Base-by-base conservation (phyloP, 2,113 vertebrate species). In the Elephantulus edwardii region DNA sequence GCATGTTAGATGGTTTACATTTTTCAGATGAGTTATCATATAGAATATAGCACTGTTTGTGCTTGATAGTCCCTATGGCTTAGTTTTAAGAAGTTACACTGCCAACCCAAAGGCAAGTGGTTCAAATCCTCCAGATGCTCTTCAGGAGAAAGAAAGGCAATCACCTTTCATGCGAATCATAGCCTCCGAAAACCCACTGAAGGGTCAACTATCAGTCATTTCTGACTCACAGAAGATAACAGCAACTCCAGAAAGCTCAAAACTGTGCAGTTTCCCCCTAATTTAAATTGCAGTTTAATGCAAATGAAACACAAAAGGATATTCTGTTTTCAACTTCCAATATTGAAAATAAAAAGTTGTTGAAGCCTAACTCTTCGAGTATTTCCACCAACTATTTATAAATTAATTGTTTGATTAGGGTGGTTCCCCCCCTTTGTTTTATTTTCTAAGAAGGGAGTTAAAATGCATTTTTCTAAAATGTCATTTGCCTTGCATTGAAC, bases 11-110 rank as follows among this genome's bases (percentile, higher is more conserved):
- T 82, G 19, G 66, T 88, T 94, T 90, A 90, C 90, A 91, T 24
- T 94, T 95, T 95, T 77, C 77, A 95, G 83, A 94, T 86, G 79
- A 93, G 62, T 54, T 77, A 42, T 85, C 50, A 60, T 42, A 83
- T 72, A 84, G 86, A 81, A 64, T 42, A 92, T 35, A n/a, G 80
- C 42, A 76, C 54, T 90, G 83, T 79, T 74, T 33, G 54, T 10
- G 86, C 82, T 60, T 89, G 30, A 86, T 90, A 86, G 83, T 93
- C 44, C 60, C 68, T 82, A n/a, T n/a, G n/a, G n/a, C n/a, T n/a
- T n/a, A n/a, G n/a, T n/a, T n/a, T n/a, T n/a, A n/a, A n/a, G n/a
- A n/a, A n/a, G n/a, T n/a, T n/a, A n/a, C n/a, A n/a, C n/a, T n/a
- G n/a, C n/a, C n/a, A n/a, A n/a, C n/a, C n/a, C n/a, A n/a, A n/a